These are phyloP conservation scores for Pseudonaja textilis DNA, from an alignment of 2,113 vertebrate species.

Conservation along the genomic window DNA sequence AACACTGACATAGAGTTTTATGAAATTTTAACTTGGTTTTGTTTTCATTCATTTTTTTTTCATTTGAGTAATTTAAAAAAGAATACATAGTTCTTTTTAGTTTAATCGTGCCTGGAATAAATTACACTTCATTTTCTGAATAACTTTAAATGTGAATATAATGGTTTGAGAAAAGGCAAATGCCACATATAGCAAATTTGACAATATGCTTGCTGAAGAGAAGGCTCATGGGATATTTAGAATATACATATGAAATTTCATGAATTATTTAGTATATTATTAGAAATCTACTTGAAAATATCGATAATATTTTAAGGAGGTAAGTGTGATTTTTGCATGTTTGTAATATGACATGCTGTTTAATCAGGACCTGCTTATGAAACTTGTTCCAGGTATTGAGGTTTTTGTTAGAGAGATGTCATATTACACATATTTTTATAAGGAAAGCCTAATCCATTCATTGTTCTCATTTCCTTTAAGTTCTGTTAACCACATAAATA, in stretches of 20 bases:
- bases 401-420: slow-evolving; percentile 14
- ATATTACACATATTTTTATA: background rate
- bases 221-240: slow-evolving; percentile 68
- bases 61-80: slow-evolving; percentile 78
- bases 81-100: slow-evolving; percentile 72
- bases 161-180: slow-evolving; percentile 83
- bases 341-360: slow-evolving; percentile 54
- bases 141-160: slow-evolving; percentile 93
- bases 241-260: slow-evolving; percentile 68
- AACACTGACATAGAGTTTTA: slow-evolving; percentile 57
- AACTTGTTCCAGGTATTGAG: slow-evolving; percentile 33
- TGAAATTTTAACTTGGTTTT: slow-evolving; percentile 47
- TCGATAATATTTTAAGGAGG: slow-evolving; percentile 64
- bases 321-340: slow-evolving; percentile 31
- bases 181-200: slow-evolving; percentile 79
- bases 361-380: slow-evolving; percentile 28
- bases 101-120: slow-evolving; percentile 75
- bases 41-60: slow-evolving; percentile 73
- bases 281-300: slow-evolving; percentile 73
- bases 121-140: slow-evolving; percentile 80
- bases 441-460: background rate
- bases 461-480: background rate
- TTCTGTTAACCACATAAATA: slow-evolving; percentile 2
- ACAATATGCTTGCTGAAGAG: slow-evolving; percentile 72
- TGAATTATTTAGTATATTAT: slow-evolving; percentile 79